Percentiles rank a stretch among this genome's conserved stretches.
phyloP scores from a whole-genome alignment of 2,113 vertebrate species.

The Pluvianellus socialis region DNA sequence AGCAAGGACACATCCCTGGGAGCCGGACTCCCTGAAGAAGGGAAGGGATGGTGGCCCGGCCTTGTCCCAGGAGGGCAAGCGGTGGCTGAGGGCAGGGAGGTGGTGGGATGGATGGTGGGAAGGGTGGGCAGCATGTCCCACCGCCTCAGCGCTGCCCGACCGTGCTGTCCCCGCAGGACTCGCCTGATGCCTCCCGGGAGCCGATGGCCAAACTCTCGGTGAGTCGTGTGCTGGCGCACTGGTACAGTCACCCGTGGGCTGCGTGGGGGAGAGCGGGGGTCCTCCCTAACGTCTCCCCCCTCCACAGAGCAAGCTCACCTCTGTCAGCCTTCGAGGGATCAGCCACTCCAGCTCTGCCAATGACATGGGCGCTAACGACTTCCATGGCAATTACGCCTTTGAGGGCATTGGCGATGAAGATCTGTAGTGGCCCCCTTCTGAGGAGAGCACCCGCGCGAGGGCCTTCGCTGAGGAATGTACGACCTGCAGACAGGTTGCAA shows the following conservation, averaged over 20 bases:
- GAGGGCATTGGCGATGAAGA: slow-evolving; percentile 98
- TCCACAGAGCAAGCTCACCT: slow-evolving; percentile 91
- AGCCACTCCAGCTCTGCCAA: slow-evolving; percentile 88
- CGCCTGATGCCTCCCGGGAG: slow-evolving; percentile 87
- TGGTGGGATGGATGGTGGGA: rapidly evolving
- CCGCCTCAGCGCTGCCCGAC: not conserved
- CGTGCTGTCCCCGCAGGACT: slow-evolving; percentile 78
- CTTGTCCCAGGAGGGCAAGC: rapidly evolving
- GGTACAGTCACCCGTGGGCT: rapidly evolving
- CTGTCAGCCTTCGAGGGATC: slow-evolving; percentile 92
- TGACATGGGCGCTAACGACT: slow-evolving; percentile 87
- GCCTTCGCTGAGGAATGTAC: slow-evolving; percentile 60
- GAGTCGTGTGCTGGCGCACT: slow-evolving; percentile 56
- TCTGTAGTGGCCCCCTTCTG: slow-evolving; percentile 77
- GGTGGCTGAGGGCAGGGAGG: not conserved
- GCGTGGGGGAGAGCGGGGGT: too few relatives aligned
- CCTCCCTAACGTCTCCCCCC: not conserved
- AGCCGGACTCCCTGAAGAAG: not conserved
- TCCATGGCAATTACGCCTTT: slow-evolving; percentile 97
- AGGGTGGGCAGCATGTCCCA: not conserved
- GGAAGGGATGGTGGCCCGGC: not conserved
- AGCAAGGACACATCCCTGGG: not conserved
- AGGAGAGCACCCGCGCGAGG: not conserved
- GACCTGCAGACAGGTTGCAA: slow-evolving; percentile 61
- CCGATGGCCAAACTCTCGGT: slow-evolving; percentile 94